Evolutionary conservation across 2,888 invertebrate species (phyloP).

Genomic region (Meteorus colon): DNA sequence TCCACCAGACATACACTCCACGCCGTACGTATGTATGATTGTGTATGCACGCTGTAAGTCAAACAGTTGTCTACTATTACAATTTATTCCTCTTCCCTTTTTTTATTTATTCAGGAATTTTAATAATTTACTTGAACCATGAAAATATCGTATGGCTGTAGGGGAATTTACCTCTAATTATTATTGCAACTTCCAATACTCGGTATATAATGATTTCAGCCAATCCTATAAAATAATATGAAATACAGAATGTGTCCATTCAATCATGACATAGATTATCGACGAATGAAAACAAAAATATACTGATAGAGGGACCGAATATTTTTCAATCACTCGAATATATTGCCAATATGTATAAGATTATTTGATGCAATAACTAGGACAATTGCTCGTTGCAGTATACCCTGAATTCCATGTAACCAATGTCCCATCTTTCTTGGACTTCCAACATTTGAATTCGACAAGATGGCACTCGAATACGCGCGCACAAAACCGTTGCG

Average conservation of each 20-base stretch:
- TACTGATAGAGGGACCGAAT: not conserved
- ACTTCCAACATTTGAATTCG: not conserved
- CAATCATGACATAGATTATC: not conserved
- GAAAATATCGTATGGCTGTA: too few species aligned
- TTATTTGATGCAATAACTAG: too few species aligned
- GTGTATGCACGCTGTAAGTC: not conserved
- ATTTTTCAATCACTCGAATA: too few species aligned
- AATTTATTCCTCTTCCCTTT: not conserved
- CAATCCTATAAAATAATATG: too few species aligned
- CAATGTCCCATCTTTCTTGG: not conserved
- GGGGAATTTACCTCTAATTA: too few species aligned
- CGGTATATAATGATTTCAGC: too few species aligned
- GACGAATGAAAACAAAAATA: not conserved
- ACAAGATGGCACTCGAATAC: not conserved
- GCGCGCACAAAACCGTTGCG: not conserved
- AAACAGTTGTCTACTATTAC: not conserved
- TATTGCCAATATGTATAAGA: too few species aligned
- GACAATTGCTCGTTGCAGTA: too few species aligned
- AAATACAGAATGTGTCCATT: not conserved
- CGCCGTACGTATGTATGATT: not conserved
- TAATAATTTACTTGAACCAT: not conserved
- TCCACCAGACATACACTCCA: constrained; percentile 7
- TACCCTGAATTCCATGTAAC: not conserved
- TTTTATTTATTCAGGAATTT: not conserved
- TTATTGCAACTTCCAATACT: too few species aligned